Base-by-base conservation (phyloP, 2,888 invertebrate genomes). In the Napeogenes inachia region DNA sequence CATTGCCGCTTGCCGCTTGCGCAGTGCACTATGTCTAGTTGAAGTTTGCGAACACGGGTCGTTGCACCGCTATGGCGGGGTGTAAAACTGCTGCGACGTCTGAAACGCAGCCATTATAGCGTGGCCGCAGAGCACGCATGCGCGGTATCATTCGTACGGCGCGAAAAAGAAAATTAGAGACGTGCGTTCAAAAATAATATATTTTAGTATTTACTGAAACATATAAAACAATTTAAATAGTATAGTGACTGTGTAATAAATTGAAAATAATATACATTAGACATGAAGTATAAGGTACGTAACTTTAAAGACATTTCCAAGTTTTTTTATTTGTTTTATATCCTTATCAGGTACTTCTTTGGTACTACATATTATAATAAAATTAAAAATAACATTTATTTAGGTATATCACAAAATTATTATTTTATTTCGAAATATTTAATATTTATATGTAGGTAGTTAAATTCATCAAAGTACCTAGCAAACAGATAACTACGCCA, bases 211-310 rank as follows among this genome's bases (percentile, higher is more conserved):
- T 38, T 32, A 62, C 61, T 60, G 55, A 57, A 60, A 50, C 59
- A 60, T 32, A 64, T 47, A 35, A 59, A 58, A 58, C 45, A 58
- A 60, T 50, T 60, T 57, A 54, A 57, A 65, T 60, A 66, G 60
- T 59, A 33, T 55, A 61, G 69, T 71, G 71, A 32, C 59, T 63
- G 68, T 72, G 70, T 59, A 56, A 60, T 21, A 56, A 46, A 45
- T 50, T 57, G 45, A 58, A 35, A 45, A 57, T 35, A 38, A 21
- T 30, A 5, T 54, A 33, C 30, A 45, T 47, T 65, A 67, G 80
- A 64, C 71, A 87, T 87, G 87, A 87, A 87, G 71, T 87, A 87
- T 72, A 86, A 87, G 87, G 87, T 87, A 75, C 77, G 81, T 70
- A 68, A 63, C 54, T 13, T 56, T 57, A 45, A 54, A 45, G 38